Evolutionary conservation across 2,797 vertebrate genomes (phyloP).

Genomic region (Scleropages formosus): DNA sequence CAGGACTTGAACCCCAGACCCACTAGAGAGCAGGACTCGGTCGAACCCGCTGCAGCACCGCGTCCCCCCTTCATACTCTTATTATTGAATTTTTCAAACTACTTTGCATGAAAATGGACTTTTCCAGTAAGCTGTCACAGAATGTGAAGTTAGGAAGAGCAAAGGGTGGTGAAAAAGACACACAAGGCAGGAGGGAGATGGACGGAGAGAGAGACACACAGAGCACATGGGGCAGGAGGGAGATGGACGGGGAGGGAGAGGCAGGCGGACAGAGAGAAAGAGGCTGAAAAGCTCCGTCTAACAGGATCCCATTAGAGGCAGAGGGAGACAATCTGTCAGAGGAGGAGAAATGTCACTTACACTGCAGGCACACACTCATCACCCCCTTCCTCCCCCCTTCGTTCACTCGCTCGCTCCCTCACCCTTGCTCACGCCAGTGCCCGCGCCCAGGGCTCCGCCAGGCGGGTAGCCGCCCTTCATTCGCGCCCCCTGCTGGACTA

Average conservation of each 20-base stretch:
- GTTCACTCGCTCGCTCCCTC: no score
- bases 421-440: not conserved
- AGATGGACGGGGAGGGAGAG: not conserved
- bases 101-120: no score
- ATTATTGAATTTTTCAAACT: no score
- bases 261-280: not conserved
- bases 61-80: no score
- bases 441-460: not conserved
- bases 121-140: no score
- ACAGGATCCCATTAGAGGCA: slow-evolving; percentile 61
- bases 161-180: no score
- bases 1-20: no score
- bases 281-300: slow-evolving; percentile 48
- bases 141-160: no score
- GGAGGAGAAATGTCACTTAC: slow-evolving; percentile 73
- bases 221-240: not conserved
- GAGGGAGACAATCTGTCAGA: slow-evolving; percentile 72
- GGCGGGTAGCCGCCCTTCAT: no score
- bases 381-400: slow-evolving; percentile 42
- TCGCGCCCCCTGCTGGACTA: no score
- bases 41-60: no score
- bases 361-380: slow-evolving; percentile 72
- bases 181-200: not conserved
- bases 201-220: not conserved
- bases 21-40: no score